Percentiles rank a stretch among this genome's conserved stretches.
These are phyloP conservation scores for Clarias macrocephalus DNA, from an alignment of 2,113 vertebrate genomes.

Conservation along the genomic window DNA sequence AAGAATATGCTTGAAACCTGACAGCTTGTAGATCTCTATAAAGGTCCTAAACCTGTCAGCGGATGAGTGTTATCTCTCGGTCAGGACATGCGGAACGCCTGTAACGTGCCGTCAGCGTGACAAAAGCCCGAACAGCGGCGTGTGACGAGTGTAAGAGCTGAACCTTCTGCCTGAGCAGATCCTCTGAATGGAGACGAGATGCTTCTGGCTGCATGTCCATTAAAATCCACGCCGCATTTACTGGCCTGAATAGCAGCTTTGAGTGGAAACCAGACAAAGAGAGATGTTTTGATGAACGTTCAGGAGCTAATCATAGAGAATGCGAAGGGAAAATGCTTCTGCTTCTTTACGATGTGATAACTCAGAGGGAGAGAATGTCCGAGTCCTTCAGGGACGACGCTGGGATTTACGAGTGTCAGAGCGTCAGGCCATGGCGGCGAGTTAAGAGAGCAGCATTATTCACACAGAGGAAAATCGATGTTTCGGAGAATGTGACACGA, in stretches of 20 bases:
- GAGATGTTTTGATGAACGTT: conserved; percentile 4
- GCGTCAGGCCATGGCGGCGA: conserved; percentile 39
- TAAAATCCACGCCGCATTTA: conserved; percentile 20
- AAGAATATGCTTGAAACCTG: background rate
- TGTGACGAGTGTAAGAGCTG: conserved; percentile 5
- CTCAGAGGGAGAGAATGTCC: conserved; percentile 59
- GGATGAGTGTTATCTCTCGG: background rate
- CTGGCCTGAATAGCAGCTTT: conserved; percentile 17
- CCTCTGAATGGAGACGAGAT: conserved; percentile 1
- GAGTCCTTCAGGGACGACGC: conserved; percentile 30
- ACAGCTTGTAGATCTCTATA: background rate
- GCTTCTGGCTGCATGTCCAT: background rate
- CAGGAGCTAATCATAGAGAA: conserved; percentile 1
- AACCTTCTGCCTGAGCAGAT: conserved; percentile 26
- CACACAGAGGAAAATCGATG: background rate
- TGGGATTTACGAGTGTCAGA: conserved; percentile 45
- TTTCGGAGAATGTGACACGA: background rate
- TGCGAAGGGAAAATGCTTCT: background rate
- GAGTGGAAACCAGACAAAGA: conserved; percentile 9
- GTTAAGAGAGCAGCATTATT: conserved; percentile 38
- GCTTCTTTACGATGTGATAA: conserved; percentile 32
- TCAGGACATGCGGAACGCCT: background rate
- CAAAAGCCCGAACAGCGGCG: conserved; percentile 9
- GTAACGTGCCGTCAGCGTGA: background rate
- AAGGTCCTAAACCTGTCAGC: background rate